A percentile compares a stretch with the other conserved stretches of the same genome.
phyloP scores from a whole-genome alignment of 2,888 invertebrate genomes.

The Melangyna quadrimaculata region DNA sequence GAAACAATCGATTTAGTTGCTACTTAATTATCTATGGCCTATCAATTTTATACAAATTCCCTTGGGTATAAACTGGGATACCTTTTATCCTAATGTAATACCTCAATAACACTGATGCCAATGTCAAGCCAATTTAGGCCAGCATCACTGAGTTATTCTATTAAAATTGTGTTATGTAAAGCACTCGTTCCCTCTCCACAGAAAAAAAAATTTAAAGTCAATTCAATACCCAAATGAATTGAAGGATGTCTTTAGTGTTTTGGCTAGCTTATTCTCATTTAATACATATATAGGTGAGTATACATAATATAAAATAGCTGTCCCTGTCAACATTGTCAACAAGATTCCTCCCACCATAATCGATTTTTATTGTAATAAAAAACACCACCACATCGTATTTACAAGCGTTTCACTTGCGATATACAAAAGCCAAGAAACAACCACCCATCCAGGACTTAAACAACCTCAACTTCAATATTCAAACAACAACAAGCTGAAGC shows the following conservation, averaged over 20 bases:
- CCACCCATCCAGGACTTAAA: background rate
- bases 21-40: slow-evolving; percentile 53
- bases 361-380: slow-evolving; percentile 19
- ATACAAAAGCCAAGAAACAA: background rate
- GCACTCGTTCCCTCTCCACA: background rate
- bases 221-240: slow-evolving; percentile 51
- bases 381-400: slow-evolving; percentile 5
- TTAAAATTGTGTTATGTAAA: slow-evolving; percentile 34
- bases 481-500: slow-evolving; percentile 1
- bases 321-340: background rate
- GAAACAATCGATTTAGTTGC: slow-evolving; percentile 38
- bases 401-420: background rate
- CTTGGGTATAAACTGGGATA: background rate
- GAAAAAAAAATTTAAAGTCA: slow-evolving; percentile 38
- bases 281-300: too few species aligned
- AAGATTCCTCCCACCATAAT: background rate
- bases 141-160: slow-evolving; percentile 34
- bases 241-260: background rate
- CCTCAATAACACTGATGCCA: background rate
- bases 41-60: slow-evolving; percentile 47
- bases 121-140: background rate
- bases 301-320: slow-evolving; percentile 11
- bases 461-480: background rate
- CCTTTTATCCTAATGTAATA: slow-evolving; percentile 53
- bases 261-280: background rate